These are phyloP conservation scores for Cybosia mesomella DNA, from an alignment of 2,888 invertebrate species.

Conservation along the genomic window DNA sequence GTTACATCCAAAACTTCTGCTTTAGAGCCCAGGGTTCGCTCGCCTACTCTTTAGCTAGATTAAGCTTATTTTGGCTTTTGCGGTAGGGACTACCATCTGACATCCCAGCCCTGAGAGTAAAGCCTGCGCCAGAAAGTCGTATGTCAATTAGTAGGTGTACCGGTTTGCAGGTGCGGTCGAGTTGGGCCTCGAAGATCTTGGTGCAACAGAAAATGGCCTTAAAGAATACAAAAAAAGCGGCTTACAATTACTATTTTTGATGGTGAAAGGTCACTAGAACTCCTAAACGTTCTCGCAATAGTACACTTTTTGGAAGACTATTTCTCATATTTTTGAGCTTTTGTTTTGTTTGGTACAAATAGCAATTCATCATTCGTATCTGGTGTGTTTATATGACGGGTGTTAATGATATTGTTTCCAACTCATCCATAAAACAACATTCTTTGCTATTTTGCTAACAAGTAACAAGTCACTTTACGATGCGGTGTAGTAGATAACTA, in stretches of 20 bases:
- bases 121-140: too few relatives aligned
- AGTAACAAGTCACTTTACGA: conserved; percentile 34
- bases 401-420: conserved; percentile 36
- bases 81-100: too few relatives aligned
- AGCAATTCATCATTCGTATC: conserved; percentile 27
- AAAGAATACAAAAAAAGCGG: neutral
- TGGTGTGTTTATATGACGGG: conserved; percentile 22
- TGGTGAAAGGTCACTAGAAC: neutral
- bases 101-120: too few relatives aligned
- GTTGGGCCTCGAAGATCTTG: neutral
- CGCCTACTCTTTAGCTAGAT: too few relatives aligned
- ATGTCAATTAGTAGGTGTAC: too few relatives aligned
- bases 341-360: conserved; percentile 5
- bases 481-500: conserved; percentile 34
- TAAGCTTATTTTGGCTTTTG: too few relatives aligned
- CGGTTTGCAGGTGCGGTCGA: too few relatives aligned
- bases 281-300: neutral
- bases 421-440: conserved; percentile 38
- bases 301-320: neutral
- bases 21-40: too few relatives aligned
- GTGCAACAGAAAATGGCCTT: neutral
- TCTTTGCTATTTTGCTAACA: conserved; percentile 39
- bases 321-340: conserved; percentile 3
- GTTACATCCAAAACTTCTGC: too few relatives aligned
- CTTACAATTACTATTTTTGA: neutral